These are phyloP conservation scores for Pogonophryne albipinna DNA, from an alignment of 2,797 vertebrate species.

Conservation along the genomic window DNA sequence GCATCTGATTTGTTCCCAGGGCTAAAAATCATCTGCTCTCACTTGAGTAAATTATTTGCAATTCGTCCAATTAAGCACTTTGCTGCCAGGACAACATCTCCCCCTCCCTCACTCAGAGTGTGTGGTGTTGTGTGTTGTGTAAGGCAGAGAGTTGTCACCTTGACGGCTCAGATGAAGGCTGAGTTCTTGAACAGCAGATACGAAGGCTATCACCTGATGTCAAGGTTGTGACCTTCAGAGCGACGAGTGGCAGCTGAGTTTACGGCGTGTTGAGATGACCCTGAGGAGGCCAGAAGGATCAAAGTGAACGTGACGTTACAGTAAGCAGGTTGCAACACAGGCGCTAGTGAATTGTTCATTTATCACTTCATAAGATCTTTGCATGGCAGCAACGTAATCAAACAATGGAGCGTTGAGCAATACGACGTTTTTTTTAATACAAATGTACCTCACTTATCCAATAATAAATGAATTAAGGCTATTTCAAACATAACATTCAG, in stretches of 20 bases:
- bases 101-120: not conserved
- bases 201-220: conserved; percentile 49
- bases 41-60: too few relatives aligned
- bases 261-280: conserved; percentile 29
- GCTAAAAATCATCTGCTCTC: too few relatives aligned
- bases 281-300: conserved; percentile 43
- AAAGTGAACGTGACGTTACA: conserved; percentile 26
- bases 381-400: not conserved
- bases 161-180: conserved; percentile 10
- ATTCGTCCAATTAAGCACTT: not conserved
- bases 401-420: not conserved
- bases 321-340: conserved; percentile 3
- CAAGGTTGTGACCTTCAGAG: conserved; percentile 54
- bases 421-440: not conserved
- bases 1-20: too few relatives aligned
- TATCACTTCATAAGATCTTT: not conserved
- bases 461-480: not conserved
- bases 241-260: not conserved
- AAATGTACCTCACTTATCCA: not conserved
- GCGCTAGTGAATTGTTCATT: not conserved
- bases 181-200: conserved; percentile 26
- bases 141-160: conserved; percentile 22
- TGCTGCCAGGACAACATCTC: not conserved
- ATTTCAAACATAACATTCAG: not conserved
- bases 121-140: not conserved